phyloP scores from a whole-genome alignment of 2,797 vertebrate species.

The Acanthornis magna region DNA sequence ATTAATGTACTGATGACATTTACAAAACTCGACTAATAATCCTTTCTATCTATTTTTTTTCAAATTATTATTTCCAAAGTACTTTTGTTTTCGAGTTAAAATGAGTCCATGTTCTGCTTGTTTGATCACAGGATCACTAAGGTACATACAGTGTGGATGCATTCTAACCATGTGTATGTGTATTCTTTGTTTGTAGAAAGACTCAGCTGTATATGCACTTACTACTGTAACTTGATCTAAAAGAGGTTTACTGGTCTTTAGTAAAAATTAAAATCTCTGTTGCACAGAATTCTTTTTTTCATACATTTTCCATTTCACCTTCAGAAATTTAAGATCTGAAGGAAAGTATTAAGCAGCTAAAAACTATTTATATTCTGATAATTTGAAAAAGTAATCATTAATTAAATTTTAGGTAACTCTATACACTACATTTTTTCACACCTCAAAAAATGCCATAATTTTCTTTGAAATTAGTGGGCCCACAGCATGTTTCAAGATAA shows the following conservation, averaged over 20 bases:
- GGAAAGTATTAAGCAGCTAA: not conserved
- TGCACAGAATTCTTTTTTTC: not conserved
- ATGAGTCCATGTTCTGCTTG: fast-evolving
- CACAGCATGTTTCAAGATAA: not conserved
- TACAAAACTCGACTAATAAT: not conserved
- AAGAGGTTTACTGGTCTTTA: not conserved
- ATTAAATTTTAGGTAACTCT: not conserved
- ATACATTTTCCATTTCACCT: not conserved
- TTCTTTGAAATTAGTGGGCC: not conserved
- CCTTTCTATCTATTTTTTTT: not conserved
- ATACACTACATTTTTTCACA: too few relatives aligned
- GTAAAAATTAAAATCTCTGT: not conserved
- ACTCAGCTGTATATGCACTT: not conserved
- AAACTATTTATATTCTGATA: not conserved
- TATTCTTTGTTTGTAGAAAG: not conserved
- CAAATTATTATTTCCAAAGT: not conserved
- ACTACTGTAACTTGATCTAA: not conserved
- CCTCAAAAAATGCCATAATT: not conserved
- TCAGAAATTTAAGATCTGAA: not conserved
- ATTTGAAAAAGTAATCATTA: not conserved
- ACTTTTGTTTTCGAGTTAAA: not conserved
- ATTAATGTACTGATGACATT: not conserved
- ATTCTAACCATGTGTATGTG: not conserved
- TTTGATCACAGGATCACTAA: not conserved
- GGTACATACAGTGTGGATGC: too few relatives aligned